Evolutionary conservation across 1,140 invertebrate genomes (phyloP).

Genomic region (Metopolophium dirhodum): DNA sequence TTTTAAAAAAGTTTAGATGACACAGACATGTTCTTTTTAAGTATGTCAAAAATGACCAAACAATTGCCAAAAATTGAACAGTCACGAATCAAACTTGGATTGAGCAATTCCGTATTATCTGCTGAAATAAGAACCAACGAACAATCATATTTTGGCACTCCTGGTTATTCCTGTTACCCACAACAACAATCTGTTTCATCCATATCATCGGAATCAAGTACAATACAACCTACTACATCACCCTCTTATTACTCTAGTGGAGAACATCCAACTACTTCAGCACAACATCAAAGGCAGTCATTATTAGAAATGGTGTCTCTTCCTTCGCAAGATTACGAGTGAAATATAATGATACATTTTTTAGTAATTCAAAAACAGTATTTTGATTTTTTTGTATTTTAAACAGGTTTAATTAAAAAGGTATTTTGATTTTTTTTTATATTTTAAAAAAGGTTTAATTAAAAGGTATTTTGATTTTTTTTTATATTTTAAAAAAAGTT

Average conservation of each 20-base stretch:
- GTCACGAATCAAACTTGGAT: slow-evolving; percentile 30
- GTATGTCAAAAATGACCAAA: slow-evolving; percentile 27
- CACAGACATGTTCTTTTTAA: slow-evolving; percentile 16
- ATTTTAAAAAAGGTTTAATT: not conserved
- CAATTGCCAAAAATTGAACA: slow-evolving; percentile 39
- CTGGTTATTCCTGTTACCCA: not conserved
- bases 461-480: not conserved
- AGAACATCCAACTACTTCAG: not conserved
- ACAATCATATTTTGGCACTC: not conserved
- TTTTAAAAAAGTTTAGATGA: slow-evolving; percentile 1
- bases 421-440: not conserved
- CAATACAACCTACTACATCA: no score
- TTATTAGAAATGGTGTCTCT: not conserved
- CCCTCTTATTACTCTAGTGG: no score
- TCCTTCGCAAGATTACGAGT: not conserved
- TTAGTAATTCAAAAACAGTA: no score
- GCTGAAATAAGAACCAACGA: slow-evolving; percentile 21
- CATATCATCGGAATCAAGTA: not conserved
- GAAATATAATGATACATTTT: no score
- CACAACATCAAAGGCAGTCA: not conserved
- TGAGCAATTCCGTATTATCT: slow-evolving; percentile 22
- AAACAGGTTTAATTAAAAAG: not conserved
- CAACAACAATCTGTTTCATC: not conserved
- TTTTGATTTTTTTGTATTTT: no score
- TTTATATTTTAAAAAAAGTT: not conserved